Base-by-base conservation (phyloP, 2,797 vertebrate genomes). In the Apogon hyalosoma region DNA sequence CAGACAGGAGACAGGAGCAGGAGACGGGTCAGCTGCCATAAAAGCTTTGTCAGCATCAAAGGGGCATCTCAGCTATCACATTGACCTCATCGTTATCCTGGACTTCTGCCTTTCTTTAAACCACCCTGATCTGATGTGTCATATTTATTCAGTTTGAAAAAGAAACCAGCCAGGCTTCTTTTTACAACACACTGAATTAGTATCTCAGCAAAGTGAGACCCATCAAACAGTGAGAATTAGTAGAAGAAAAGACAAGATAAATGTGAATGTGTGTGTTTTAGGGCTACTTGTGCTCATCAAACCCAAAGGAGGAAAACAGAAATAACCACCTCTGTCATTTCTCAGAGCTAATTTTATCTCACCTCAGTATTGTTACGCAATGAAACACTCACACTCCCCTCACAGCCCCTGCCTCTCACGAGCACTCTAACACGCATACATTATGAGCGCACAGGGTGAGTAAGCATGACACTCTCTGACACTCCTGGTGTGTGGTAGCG, bases 281-380 rank as follows among this genome's bases (percentile, higher is more conserved):
- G 60, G 64, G 59, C 79, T 74, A 72, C 69, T 31, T 82, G 82
- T 76, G 68, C 66, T 76, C 81, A 76, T 80, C 71, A 67, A 72
- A 83, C 55, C 81, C 87, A 69, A 48, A 54, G 24, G 85, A 88
- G 78, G 86, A 76, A 72, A 75, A 82, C 84, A 83, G 77, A 87
- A 87, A 90, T 88, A 92, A 84, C 68, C 73, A 74, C 69, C 84
- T 71, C 88, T 92, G 89, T 91, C 84, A 80, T 75, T 63, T 43
- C 52, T 80, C 50, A 1, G 13, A 69, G 85, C 84, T 92, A 89
- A 90, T 84, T 92, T 87, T 88, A 90, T 84, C 68, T 49, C 77
- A 90, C 85, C 85, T 90, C 86, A 59, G 79, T 48, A 59, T 67
- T 73, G 82, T 93, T 92, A 92, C 63, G 74, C 84, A 92, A 92